Base-by-base conservation (phyloP, 2,888 invertebrate species). In the Brachycybe producta region DNA sequence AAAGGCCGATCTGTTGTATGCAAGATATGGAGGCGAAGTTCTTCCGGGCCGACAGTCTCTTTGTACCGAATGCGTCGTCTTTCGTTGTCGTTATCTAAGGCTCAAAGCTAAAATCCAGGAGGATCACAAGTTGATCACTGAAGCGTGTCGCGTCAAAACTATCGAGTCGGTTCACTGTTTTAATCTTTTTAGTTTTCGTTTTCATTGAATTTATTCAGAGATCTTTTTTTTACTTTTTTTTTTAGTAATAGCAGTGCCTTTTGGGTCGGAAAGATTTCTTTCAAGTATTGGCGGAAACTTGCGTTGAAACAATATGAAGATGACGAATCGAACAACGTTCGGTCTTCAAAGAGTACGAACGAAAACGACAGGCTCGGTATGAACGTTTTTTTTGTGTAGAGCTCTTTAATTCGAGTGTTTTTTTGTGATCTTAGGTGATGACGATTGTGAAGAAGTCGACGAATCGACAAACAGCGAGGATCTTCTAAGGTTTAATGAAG, bases 251-350 rank as follows among this genome's bases (percentile, higher is more conserved):
- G 57, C 54, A 61, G 54, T 54, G 60, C 66, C 46, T 75, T 64
- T 59, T 73, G 75, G 68, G 68, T 76, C 19, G 75, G 75, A 5
- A 73, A 73, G 52, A 65, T 69, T 40, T 75, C 75, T 1, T 62
- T 75, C n/a, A 68, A 70, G 54, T 67, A 64, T 35, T 76, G 76
- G 76, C 67, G 69, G 50, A 65, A 67, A 42, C 60, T 73, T 32
- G 73, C 70, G 2, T 60, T 68, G 17, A 59, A 61, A 19, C 15
- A 28, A 15, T 13, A 42, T 4, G 43, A 42, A 42, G 7, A 27
- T 7, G 27, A 42, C 13, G n/a, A 21, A 26, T 21, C 17, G 8
- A 41, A 41, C 23, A 41, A 24, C 24, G 21, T 7, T 26, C 45
- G n/a, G n/a, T n/a, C n/a, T n/a, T n/a, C n/a, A n/a, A n/a, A n/a